phyloP scores from a whole-genome alignment of 2,888 invertebrate genomes.

The Yponomeuta sedellus region DNA sequence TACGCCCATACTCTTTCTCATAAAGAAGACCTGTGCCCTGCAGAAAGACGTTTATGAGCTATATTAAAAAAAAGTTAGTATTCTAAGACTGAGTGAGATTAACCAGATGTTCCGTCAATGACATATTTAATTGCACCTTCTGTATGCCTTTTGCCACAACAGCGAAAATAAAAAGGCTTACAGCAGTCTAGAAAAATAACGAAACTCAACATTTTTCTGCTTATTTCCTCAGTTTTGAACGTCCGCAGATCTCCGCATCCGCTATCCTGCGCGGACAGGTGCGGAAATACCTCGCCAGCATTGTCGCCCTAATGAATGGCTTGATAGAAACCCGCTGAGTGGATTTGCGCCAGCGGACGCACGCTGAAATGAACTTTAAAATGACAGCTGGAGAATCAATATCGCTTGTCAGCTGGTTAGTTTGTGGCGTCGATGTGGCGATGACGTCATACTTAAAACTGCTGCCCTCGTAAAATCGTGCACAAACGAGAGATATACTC shows the following conservation, averaged over 20 bases:
- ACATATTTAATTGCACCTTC: too few relatives aligned
- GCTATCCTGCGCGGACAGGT: constrained; percentile 14
- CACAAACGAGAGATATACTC: not conserved
- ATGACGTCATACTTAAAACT: not conserved
- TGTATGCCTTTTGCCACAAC: not conserved
- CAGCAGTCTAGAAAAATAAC: not conserved
- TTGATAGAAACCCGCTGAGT: constrained; percentile 9
- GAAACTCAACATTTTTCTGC: not conserved
- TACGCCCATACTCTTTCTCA: too few relatives aligned
- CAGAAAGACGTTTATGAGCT: too few relatives aligned
- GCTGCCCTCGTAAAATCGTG: not conserved
- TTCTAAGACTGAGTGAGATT: too few relatives aligned
- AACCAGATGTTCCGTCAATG: too few relatives aligned
- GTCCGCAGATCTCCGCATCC: not conserved
- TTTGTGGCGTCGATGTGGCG: not conserved
- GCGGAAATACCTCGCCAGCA: constrained; percentile 15
- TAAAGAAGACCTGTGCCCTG: too few relatives aligned
- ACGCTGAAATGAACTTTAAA: not conserved
- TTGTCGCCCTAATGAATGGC: constrained; percentile 23
- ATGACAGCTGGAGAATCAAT: not conserved
- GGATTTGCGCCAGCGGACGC: not conserved
- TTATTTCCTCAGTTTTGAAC: not conserved
- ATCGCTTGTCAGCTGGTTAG: not conserved
- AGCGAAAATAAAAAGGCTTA: not conserved
- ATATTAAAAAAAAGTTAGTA: too few relatives aligned